Conservation (phyloP, 2,888 invertebrate genomes). For the Plebejus argus region DNA sequence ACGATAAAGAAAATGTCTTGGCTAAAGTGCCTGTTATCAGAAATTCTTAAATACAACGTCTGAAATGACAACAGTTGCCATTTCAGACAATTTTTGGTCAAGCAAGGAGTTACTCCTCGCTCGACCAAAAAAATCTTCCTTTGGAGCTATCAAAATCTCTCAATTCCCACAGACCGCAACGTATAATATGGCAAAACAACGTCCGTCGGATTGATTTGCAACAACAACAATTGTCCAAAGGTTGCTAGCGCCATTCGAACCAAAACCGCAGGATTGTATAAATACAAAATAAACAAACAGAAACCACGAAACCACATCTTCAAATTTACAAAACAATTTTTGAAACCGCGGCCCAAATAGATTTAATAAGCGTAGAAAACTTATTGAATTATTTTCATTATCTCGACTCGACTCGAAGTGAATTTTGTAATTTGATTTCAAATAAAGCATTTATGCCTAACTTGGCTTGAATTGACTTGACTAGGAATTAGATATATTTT, state of each 20-base stretch:
- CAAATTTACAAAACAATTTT: not conserved
- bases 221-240: too few relatives aligned
- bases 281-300: not conserved
- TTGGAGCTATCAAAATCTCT: too few relatives aligned
- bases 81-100: too few relatives aligned
- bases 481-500: not conserved
- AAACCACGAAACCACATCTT: not conserved
- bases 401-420: not conserved
- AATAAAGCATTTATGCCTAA: not conserved
- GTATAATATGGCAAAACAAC: too few relatives aligned
- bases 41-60: too few relatives aligned
- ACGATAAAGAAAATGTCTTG: too few relatives aligned
- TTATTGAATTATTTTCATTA: conserved; percentile 1
- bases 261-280: not conserved
- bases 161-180: too few relatives aligned
- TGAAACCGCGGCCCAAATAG: not conserved
- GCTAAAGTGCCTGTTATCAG: too few relatives aligned
- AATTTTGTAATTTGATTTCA: not conserved
- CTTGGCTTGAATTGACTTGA: not conserved
- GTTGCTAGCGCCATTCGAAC: not conserved
- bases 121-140: too few relatives aligned
- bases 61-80: too few relatives aligned
- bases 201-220: too few relatives aligned
- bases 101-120: too few relatives aligned
- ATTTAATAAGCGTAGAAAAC: not conserved